Evolutionary conservation across 2,113 vertebrate genomes (phyloP).

Genomic region (Oxyura jamaicensis): DNA sequence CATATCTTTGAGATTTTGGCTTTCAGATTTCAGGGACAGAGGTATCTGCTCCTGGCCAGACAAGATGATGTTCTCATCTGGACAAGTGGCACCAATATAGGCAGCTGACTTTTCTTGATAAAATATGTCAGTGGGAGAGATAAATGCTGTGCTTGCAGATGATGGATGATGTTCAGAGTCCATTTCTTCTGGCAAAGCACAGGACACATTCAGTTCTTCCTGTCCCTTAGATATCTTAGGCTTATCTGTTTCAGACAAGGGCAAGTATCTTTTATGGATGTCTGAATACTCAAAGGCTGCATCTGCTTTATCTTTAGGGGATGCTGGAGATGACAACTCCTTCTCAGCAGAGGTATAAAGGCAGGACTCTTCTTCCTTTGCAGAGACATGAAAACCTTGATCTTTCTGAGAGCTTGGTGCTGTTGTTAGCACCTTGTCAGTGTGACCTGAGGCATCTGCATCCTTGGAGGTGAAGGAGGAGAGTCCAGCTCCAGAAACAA

Average conservation of each 20-base stretch:
- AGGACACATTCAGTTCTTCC: constrained; percentile 43
- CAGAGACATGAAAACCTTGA: constrained; percentile 59
- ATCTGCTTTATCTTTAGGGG: constrained; percentile 65
- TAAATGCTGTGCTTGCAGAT: constrained; percentile 35
- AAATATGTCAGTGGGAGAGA: constrained; percentile 22
- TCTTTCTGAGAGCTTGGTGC: constrained; percentile 50
- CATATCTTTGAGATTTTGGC: constrained; percentile 22
- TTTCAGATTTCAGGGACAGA: constrained; percentile 56
- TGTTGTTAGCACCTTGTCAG: constrained; percentile 26
- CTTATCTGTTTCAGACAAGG: constrained; percentile 29
- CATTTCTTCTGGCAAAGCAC: constrained; percentile 47
- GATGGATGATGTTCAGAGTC: constrained; percentile 48
- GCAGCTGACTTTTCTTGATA: constrained; percentile 18
- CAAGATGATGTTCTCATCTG: constrained; percentile 77
- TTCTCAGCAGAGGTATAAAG: constrained; percentile 76
- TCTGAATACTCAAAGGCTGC: constrained; percentile 75
- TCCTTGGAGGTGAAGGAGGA: constrained; percentile 40
- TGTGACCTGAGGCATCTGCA: constrained; percentile 49
- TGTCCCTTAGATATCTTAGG: constrained; percentile 39
- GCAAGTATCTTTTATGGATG: constrained; percentile 18
- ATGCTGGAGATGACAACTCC: constrained; percentile 78
- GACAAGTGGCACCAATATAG: background rate
- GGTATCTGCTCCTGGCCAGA: constrained; percentile 59
- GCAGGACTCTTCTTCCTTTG: constrained; percentile 81
- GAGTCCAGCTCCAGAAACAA: constrained; percentile 68